phyloP scores from a whole-genome alignment of 2,113 vertebrate species.

The Mungos mungo region DNA sequence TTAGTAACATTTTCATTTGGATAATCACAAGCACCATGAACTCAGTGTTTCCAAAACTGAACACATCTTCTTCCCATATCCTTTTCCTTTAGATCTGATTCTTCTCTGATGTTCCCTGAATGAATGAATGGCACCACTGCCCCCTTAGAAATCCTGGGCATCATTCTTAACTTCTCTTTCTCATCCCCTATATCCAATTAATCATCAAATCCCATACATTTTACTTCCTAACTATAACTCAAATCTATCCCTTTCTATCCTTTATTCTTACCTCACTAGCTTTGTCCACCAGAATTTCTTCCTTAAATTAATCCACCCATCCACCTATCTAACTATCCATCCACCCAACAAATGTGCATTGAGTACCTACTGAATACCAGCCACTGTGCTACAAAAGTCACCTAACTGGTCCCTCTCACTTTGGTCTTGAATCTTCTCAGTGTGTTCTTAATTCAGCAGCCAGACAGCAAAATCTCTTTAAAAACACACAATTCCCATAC shows the following conservation, averaged over 20 bases:
- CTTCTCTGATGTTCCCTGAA: background rate
- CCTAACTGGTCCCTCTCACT: background rate
- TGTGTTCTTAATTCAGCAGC: constrained; percentile 17
- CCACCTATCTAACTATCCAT: background rate
- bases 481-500: background rate
- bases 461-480: background rate
- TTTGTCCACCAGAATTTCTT: background rate
- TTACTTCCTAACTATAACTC: constrained; percentile 30
- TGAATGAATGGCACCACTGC: background rate
- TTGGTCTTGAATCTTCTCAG: background rate
- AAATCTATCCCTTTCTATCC: background rate
- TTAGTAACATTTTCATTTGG: constrained; percentile 1
- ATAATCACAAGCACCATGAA: constrained; percentile 8
- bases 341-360: background rate
- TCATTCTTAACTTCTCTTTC: constrained; percentile 12
- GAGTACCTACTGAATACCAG: background rate
- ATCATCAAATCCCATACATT: constrained; percentile 29
- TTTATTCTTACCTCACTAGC: constrained; percentile 17
- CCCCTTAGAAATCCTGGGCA: background rate
- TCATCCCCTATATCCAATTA: constrained; percentile 19
- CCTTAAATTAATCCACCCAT: background rate
- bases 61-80: background rate
- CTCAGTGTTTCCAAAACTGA: constrained; percentile 7
- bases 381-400: background rate
- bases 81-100: constrained; percentile 18